Evolutionary conservation across 2,888 invertebrate genomes (phyloP), one percentile per base, ranked within the genome.

Genomic region (Tricholauxania praeusta): DNA sequence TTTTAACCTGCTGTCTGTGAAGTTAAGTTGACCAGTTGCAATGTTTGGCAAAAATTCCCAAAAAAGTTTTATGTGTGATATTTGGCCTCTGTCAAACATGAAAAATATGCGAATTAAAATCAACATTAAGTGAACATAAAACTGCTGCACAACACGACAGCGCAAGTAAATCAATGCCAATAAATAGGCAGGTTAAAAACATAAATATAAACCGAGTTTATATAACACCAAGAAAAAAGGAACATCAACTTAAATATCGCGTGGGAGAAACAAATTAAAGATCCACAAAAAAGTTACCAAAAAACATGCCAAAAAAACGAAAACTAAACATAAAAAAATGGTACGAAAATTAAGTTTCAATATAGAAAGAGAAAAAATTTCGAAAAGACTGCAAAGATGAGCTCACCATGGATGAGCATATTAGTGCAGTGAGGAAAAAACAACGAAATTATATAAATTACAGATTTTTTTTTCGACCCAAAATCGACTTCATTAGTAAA

Each of bases 191-290:
- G 8, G 6, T n/a, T 32, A 7, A 12, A 62, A 14, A 32, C 15
- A 32, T 12, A 12, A 15, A 32, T 32, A 14, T 17, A 62, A 62
- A 17, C 32, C 7, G 17, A 62, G 32, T 62, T 62, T 32, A 12
- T 62, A 47, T 19, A 39, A 47, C 6, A 47, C 19, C 10, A 47
- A 12, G 47, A 47, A 59, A 53, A 28, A 5, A 17, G n/a, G 15
- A 68, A 48, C 47, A 57, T 10, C 7, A 39, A 39, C 39, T 39
- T 6, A 10, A 10, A 14, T 55, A 39, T 68, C 67, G 67, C 67
- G 67, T 68, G 67, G 67, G 67, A 57, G 67, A 55, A 7, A 22
- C 48, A 57, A 68, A 68, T 68, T 68, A 68, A 57, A 8, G 39
- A 68, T 19, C 47, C 17, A 39, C 32, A 39, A 63, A n/a, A n/a